phyloP scores from a whole-genome alignment of 2,888 invertebrate genomes.

The Shargacucullia verbasci region DNA sequence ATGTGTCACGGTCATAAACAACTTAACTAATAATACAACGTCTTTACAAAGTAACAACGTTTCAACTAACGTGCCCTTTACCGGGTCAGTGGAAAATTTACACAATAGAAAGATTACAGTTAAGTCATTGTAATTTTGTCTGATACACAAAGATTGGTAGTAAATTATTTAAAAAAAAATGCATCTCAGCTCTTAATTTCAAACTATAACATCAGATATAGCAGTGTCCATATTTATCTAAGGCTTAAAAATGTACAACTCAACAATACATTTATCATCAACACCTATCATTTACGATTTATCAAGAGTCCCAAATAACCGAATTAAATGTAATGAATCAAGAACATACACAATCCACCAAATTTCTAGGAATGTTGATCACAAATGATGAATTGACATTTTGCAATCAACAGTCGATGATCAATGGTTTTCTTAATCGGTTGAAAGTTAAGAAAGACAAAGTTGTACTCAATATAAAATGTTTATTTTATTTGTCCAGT shows the following conservation, averaged over 20 bases:
- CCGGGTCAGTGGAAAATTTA: constrained; percentile 47
- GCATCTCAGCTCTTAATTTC: constrained; percentile 3
- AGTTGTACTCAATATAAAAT: constrained; percentile 28
- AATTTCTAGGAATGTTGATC: constrained; percentile 48
- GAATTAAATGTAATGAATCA: not conserved
- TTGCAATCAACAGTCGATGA: constrained; percentile 8
- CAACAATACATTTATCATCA: constrained; percentile 44
- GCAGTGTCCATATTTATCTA: constrained; percentile 6
- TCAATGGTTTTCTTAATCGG: constrained; percentile 3
- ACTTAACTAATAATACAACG: constrained; percentile 66
- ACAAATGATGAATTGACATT: constrained; percentile 49
- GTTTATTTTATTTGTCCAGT: constrained; percentile 40
- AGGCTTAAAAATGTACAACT: constrained; percentile 12
- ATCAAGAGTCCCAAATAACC: constrained; percentile 10
- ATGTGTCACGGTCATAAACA: constrained; percentile 67
- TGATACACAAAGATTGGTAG: constrained; percentile 3
- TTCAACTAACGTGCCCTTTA: constrained; percentile 42
- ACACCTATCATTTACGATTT: constrained; percentile 28
- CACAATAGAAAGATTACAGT: constrained; percentile 25
- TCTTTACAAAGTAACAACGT: constrained; percentile 48
- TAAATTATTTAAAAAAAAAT: constrained; percentile 7
- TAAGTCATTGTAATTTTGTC: constrained; percentile 18
- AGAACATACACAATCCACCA: constrained; percentile 16
- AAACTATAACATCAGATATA: constrained; percentile 3
- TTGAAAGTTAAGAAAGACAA: constrained; percentile 1